Conservation (phyloP, 2,797 vertebrate genomes). For the Echiichthys vipera region DNA sequence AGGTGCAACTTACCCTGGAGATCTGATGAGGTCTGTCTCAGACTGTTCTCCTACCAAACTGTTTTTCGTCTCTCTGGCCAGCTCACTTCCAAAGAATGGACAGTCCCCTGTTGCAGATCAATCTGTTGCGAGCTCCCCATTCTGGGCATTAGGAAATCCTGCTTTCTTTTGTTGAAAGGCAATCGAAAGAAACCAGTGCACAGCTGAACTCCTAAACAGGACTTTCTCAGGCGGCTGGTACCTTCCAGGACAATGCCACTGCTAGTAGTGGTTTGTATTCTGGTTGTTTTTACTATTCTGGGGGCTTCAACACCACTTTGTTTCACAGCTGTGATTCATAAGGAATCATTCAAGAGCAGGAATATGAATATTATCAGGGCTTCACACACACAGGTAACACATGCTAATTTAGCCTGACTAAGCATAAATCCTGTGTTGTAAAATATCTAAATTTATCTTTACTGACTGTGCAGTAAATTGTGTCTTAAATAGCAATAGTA, state of each 20-base stretch:
- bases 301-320: constrained; percentile 67
- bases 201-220: constrained; percentile 71
- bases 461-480: background rate
- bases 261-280: constrained; percentile 54
- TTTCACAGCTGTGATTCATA: constrained; percentile 40
- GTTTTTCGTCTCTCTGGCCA: constrained; percentile 33
- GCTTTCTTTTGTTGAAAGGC: constrained; percentile 83
- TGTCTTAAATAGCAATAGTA: background rate
- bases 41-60: constrained; percentile 50
- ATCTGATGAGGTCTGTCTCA: constrained; percentile 47
- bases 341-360: constrained; percentile 61
- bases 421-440: background rate
- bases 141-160: constrained; percentile 88
- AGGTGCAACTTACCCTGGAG: constrained; percentile 49
- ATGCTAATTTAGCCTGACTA: background rate
- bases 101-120: constrained; percentile 85
- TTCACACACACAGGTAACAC: constrained; percentile 48
- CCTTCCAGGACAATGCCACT: constrained; percentile 77
- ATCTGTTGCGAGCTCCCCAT: constrained; percentile 86
- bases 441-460: background rate
- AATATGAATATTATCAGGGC: constrained; percentile 69
- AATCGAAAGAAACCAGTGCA: constrained; percentile 71
- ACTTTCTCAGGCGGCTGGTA: constrained; percentile 83
- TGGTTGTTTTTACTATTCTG: constrained; percentile 57
- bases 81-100: constrained; percentile 79